A percentile compares a stretch with the other conserved stretches of the same genome.
Conservation (phyloP, 2,888 invertebrate genomes). For the Brachypalpus laphriformis region DNA sequence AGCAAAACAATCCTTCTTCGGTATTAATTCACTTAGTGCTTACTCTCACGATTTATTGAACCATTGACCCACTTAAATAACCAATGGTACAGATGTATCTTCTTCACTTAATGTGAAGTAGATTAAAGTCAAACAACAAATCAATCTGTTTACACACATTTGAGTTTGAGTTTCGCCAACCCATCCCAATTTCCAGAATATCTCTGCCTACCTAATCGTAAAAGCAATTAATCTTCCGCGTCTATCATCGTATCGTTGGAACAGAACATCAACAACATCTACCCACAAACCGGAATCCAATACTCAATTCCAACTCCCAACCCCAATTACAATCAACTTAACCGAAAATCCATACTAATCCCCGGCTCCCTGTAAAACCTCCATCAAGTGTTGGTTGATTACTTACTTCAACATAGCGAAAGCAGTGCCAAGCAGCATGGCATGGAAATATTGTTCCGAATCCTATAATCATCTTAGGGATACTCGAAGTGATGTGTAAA, state of each 20-base stretch:
- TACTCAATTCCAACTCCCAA: slow-evolving; percentile 32
- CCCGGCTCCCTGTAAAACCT: slow-evolving; percentile 31
- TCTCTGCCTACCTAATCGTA: slow-evolving; percentile 43
- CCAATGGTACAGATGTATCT: slow-evolving; percentile 15
- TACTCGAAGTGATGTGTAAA: slow-evolving; percentile 11
- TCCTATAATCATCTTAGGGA: slow-evolving; percentile 1
- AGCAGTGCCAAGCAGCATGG: background rate
- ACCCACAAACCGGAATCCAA: background rate
- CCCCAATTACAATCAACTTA: slow-evolving; percentile 42
- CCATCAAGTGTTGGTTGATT: slow-evolving; percentile 28
- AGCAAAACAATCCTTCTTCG: slow-evolving; percentile 44
- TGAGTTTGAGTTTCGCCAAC: slow-evolving; percentile 17
- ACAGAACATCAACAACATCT: slow-evolving; percentile 18
- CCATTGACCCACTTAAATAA: slow-evolving; percentile 51
- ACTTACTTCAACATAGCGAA: slow-evolving; percentile 3
- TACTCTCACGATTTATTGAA: slow-evolving; percentile 37
- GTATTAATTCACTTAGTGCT: slow-evolving; percentile 25
- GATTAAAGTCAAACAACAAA: slow-evolving; percentile 69
- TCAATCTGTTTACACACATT: slow-evolving; percentile 58
- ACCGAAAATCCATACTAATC: slow-evolving; percentile 49
- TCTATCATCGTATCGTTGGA: slow-evolving; percentile 42
- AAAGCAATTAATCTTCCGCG: slow-evolving; percentile 68
- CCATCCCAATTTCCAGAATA: background rate
- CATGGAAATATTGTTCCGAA: background rate
- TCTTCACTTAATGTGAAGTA: slow-evolving; percentile 57